Evolutionary conservation across 1,140 invertebrate species (phyloP).

Genomic region (Gyrodactylus bullatarudis): DNA sequence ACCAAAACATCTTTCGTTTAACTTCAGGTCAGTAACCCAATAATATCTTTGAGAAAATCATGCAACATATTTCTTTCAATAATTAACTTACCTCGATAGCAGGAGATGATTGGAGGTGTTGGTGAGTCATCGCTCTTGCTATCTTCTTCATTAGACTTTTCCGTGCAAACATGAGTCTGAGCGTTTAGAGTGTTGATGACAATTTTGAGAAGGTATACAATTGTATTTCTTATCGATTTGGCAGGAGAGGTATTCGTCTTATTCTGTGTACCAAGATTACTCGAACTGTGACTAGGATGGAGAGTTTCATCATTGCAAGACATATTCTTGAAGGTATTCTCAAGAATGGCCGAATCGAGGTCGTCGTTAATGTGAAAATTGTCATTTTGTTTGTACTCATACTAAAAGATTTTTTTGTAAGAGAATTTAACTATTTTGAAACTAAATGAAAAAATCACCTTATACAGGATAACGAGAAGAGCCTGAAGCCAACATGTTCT

Average conservation of each 20-base stretch:
- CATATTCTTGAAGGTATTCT: too few relatives aligned
- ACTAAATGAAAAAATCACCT: conserved; percentile 28
- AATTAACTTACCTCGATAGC: neutral
- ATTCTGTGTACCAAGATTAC: too few relatives aligned
- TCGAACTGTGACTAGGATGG: neutral
- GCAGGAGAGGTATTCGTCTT: too few relatives aligned
- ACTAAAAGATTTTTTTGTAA: too few relatives aligned
- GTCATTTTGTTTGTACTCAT: neutral
- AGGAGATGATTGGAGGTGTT: neutral
- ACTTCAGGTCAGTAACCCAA: too few relatives aligned
- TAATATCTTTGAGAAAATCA: too few relatives aligned
- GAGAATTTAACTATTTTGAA: too few relatives aligned
- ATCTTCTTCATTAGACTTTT: neutral
- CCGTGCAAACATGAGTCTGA: conserved; percentile 34
- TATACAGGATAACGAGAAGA: conserved; percentile 69
- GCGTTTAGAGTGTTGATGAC: conserved; percentile 66
- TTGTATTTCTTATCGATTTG: neutral
- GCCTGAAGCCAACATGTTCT: conserved; percentile 63
- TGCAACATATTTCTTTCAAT: neutral
- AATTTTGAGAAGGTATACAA: conserved; percentile 34
- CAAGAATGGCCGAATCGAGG: neutral
- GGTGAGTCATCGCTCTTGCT: neutral
- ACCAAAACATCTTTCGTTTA: too few relatives aligned
- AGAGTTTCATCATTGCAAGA: too few relatives aligned
- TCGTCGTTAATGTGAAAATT: neutral